Conservation (phyloP, 2,113 vertebrate species). For the Erythrolamprus reginae region DNA sequence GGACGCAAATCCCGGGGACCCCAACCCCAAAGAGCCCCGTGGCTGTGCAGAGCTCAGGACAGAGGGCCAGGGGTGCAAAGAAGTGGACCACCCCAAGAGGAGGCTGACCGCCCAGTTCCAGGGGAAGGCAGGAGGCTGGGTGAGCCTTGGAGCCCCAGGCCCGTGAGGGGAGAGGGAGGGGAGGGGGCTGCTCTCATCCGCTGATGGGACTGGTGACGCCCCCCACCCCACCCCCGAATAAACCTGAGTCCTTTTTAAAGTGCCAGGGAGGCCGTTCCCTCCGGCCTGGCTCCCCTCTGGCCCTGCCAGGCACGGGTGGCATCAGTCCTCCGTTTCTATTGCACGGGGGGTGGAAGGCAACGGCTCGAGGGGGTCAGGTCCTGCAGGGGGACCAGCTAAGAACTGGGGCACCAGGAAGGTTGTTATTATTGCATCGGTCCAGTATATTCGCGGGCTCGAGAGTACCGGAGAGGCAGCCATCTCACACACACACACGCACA, state of each 20-base stretch:
- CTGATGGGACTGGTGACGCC: too few relatives aligned
- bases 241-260: background rate
- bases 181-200: background rate
- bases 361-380: too few relatives aligned
- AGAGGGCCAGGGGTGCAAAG: background rate
- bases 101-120: accelerated
- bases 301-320: background rate
- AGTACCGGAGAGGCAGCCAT: background rate
- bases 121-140: background rate
- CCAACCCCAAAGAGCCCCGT: accelerated
- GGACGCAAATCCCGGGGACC: too few relatives aligned
- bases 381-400: background rate
- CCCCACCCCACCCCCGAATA: too few relatives aligned
- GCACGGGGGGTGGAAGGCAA: background rate
- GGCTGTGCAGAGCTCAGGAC: background rate
- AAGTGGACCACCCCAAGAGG: background rate
- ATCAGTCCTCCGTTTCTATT: background rate
- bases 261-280: background rate
- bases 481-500: background rate
- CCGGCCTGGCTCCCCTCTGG: background rate
- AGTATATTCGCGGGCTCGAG: background rate
- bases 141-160: background rate
- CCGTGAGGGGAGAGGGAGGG: background rate
- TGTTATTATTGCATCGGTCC: slow-evolving; percentile 38
- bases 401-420: too few relatives aligned